Conservation (phyloP, 2,113 vertebrate species). For the Megatriorchis doriae region DNA sequence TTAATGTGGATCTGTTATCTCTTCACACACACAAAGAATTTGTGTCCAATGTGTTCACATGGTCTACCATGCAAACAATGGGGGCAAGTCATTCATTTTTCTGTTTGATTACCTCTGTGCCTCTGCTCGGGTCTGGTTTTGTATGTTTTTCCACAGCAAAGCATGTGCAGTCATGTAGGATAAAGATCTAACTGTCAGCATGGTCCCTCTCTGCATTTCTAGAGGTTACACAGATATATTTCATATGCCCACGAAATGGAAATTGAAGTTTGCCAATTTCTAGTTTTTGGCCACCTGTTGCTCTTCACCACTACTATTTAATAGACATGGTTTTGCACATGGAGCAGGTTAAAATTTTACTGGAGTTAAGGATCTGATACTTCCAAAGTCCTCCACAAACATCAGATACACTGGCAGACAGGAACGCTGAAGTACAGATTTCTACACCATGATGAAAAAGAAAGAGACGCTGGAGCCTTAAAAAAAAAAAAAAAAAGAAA, state of each 20-base stretch:
- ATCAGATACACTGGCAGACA: background rate
- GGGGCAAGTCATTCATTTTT: background rate
- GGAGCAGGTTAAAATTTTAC: background rate
- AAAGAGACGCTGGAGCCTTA: background rate
- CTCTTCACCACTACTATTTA: background rate
- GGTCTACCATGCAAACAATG: background rate
- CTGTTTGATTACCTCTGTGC: background rate
- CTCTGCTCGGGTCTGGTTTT: background rate
- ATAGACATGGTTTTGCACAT: background rate
- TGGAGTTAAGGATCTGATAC: background rate
- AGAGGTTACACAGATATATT: background rate
- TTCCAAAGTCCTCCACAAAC: background rate
- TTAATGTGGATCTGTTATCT: slow-evolving; percentile 22
- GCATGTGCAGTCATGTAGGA: background rate
- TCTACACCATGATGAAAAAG: background rate
- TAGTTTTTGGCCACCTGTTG: background rate
- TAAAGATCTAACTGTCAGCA: background rate
- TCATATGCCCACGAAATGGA: background rate
- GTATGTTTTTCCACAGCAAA: background rate
- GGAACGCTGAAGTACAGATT: background rate
- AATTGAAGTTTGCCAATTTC: background rate
- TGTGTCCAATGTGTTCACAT: background rate
- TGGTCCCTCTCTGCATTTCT: background rate
- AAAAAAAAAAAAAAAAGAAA: background rate
- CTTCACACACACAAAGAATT: background rate